Base-by-base conservation (phyloP, 2,797 vertebrate genomes). In the Melopsittacus undulatus region DNA sequence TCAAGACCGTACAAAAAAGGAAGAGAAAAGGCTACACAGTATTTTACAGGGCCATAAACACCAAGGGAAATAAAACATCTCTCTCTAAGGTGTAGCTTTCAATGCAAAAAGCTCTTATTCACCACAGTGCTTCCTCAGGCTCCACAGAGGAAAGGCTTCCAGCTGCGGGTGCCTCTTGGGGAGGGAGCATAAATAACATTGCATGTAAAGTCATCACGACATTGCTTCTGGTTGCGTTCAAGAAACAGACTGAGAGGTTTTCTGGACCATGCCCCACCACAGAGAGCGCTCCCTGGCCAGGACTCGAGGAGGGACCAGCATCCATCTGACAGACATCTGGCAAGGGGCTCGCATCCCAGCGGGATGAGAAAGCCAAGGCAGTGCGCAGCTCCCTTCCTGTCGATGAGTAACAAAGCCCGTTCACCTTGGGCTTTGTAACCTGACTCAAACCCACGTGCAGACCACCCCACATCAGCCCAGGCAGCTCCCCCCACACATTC, bases 21-120 rank as follows among this genome's bases (percentile, higher is more conserved):
- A 56, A 43, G 22, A 36, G 16, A 4, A 21, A 46, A 34, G 30
- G 49, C 67, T 83, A 54, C 1, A 0, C 17, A 32, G 57, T 77
- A n/a, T 90, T 97, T 95, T 84, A 92, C 82, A 70, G 36, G 63
- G 52, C 81, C n/a, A 36, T 34, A 68, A 93, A 79, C 62, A 62
- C 73, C 82, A 27, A 54, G 86, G 86, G 91, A 89, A 92, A 84
- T 67, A 83, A 81, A 72, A n/a, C 59, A 40, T 64, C 89, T 27
- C 63, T 48, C 82, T 66, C 51, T 17, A 18, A 56, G 38, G 56
- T n/a, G 54, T 6, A 57, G 38, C 45, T 49, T 48, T n/a, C 30
- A 56, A 56, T 17, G 48, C 67, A 63, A 43, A 67, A 86, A 63
- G 59, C 90, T 51, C 13, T 86, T 62, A 45, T 2, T 59, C 38